Evolutionary conservation across 2,113 vertebrate species (phyloP).

Genomic region (Tetraodon nigroviridis): DNA sequence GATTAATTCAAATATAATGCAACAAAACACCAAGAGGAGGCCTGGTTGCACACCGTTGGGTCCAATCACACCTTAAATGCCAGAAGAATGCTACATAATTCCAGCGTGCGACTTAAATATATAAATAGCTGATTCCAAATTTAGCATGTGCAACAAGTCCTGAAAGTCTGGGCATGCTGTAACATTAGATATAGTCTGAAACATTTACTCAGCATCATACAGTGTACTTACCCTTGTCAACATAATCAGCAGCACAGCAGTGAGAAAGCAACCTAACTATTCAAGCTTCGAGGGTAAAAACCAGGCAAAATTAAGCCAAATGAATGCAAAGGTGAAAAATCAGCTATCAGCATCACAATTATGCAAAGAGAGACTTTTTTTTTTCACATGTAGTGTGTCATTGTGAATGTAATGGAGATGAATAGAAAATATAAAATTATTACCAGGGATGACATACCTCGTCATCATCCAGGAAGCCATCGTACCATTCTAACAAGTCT

Average conservation of each 20-base stretch:
- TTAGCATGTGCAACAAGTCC: slow-evolving; percentile 67
- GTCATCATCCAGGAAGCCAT: slow-evolving; percentile 99
- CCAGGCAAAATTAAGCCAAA: slow-evolving; percentile 75
- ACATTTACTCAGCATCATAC: slow-evolving; percentile 41
- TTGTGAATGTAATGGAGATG: slow-evolving; percentile 37
- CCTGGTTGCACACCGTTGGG: slow-evolving; percentile 62
- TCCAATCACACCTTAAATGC: slow-evolving; percentile 15
- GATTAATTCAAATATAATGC: slow-evolving; percentile 60
- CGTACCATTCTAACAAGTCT: slow-evolving; percentile 98
- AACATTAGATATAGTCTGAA: slow-evolving; percentile 37
- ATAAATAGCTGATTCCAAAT: slow-evolving; percentile 28
- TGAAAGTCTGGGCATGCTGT: slow-evolving; percentile 56
- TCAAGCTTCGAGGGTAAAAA: slow-evolving; percentile 49
- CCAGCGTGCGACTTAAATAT: background rate
- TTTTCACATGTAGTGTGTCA: slow-evolving; percentile 16
- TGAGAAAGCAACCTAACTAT: slow-evolving; percentile 60
- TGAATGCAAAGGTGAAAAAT: slow-evolving; percentile 82
- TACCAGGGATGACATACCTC: slow-evolving; percentile 99
- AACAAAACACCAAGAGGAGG: slow-evolving; percentile 62
- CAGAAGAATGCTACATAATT: background rate
- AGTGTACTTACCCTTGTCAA: slow-evolving; percentile 65
- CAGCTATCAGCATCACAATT: slow-evolving; percentile 75
- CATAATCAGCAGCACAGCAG: slow-evolving; percentile 53
- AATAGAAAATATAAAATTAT: slow-evolving; percentile 80
- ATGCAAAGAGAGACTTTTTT: background rate